Evolutionary conservation across 2,113 vertebrate species (phyloP).

Genomic region (Urocolius indicus): DNA sequence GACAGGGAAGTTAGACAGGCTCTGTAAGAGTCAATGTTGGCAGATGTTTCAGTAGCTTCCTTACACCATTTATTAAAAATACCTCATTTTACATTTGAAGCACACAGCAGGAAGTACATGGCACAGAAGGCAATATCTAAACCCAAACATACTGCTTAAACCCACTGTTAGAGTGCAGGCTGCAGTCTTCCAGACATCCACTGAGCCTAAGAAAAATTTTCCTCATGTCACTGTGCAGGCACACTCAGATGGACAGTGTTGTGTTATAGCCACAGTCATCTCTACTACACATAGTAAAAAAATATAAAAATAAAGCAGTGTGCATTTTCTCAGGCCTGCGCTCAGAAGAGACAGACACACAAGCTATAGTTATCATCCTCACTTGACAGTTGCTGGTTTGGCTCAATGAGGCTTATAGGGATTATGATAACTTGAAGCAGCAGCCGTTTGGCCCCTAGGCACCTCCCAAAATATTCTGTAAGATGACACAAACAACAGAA

Average conservation of each 20-base stretch:
- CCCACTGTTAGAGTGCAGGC: neutral
- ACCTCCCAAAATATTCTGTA: conserved; percentile 72
- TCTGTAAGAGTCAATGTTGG: neutral
- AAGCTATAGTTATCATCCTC: conserved; percentile 47
- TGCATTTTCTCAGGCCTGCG: neutral
- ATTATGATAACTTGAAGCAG: conserved; percentile 55
- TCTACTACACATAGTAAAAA: neutral
- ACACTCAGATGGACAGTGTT: neutral
- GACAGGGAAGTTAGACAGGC: neutral
- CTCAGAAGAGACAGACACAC: neutral
- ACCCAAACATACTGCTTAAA: neutral
- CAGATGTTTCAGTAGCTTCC: neutral
- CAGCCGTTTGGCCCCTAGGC: conserved; percentile 32
- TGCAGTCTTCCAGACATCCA: neutral
- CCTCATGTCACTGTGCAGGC: neutral
- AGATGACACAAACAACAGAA: conserved; percentile 58
- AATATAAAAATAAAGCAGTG: neutral
- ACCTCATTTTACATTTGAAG: neutral
- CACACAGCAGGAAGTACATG: neutral
- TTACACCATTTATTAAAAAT: conserved; percentile 4
- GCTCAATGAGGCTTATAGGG: conserved; percentile 46
- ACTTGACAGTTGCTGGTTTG: conserved; percentile 69
- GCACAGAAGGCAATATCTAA: neutral
- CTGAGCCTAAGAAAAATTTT: neutral
- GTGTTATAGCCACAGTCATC: neutral